Base-by-base conservation (phyloP, 2,888 invertebrate genomes). In the Drosophila anomalipes region DNA sequence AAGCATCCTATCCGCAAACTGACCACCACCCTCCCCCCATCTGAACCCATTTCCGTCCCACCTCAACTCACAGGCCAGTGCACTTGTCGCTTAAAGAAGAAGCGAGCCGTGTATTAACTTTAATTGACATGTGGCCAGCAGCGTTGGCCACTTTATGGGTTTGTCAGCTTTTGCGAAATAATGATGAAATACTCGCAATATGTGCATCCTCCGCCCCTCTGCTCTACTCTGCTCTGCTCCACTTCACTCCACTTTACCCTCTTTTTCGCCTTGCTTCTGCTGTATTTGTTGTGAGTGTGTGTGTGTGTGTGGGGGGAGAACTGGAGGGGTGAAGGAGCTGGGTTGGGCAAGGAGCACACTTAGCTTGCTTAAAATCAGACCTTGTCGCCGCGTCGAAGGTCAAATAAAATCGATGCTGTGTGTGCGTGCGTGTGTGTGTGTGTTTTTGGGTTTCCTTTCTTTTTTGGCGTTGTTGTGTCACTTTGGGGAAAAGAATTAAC, bases 341-440 rank as follows among this genome's bases (percentile, higher is more conserved):
- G 19, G 5, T 28, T 49, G 22, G 3, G 51, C 7, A 28, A 4
- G 19, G 28, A n/a, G 12, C 2, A 49, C 35, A 26, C 19, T 49
- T 49, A 60, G 57, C 61, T 44, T 51, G 37, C 56, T 39, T 73
- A 70, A 62, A 71, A 61, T 56, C 62, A 77, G 67, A 61, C 78
- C 70, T 63, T 82, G 90, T 77, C 89, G 77, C 67, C 74, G 71
- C 80, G 75, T 73, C 90, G 89, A 87, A 87, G 86, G 86, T 90
- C 89, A 89, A 79, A 86, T 80, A 89, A 87, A 87, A 87, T 87
- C 86, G 84, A 87, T 90, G 88, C 49, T 52, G 52, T 65, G 69
- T 56, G 12, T 26, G 37, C 1, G 5, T 16, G 9, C 16, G 33
- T 30, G 19, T 32, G 16, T 39, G 6, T 16, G 47, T 32, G n/a